Percentiles rank a stretch among this genome's conserved stretches.
Conservation (phyloP, 2,888 invertebrate genomes). For the Autographa gamma region DNA sequence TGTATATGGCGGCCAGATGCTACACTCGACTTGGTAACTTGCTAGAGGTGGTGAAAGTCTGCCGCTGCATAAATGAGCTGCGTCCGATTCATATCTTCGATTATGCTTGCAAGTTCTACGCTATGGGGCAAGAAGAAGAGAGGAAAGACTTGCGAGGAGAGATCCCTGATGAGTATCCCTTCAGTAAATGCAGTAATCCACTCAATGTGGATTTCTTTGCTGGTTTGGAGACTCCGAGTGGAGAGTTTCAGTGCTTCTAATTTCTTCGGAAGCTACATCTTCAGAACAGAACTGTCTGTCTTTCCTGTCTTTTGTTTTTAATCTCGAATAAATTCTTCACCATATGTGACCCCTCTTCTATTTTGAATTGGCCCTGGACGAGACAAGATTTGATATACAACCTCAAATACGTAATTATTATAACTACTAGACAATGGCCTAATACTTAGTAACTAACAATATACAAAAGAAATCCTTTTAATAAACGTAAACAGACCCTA, state of each 20-base stretch:
- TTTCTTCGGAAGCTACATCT: neutral
- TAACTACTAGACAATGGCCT: too few relatives aligned
- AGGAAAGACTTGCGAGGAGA: neutral
- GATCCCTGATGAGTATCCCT: neutral
- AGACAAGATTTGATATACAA: too few relatives aligned
- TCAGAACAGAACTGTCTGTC: neutral
- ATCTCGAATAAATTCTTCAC: neutral
- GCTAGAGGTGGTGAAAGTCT: neutral
- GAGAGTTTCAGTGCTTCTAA: neutral
- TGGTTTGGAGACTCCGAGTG: neutral
- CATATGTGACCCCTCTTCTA: too few relatives aligned
- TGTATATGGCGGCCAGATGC: neutral
- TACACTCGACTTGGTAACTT: neutral
- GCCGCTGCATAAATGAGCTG: neutral
- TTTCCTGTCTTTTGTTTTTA: neutral
- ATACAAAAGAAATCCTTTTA: too few relatives aligned
- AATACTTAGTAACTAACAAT: too few relatives aligned
- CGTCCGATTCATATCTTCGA: neutral
- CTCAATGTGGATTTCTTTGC: neutral
- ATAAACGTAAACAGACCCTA: too few relatives aligned
- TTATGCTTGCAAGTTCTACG: neutral
- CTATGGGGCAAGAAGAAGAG: neutral
- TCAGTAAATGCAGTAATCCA: conserved; percentile 1
- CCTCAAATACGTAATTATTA: too few relatives aligned
- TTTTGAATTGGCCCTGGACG: too few relatives aligned